Percentiles rank a stretch among this genome's conserved stretches.
These are phyloP conservation scores for Phalloptychus januarius DNA, from an alignment of 2,797 vertebrate genomes.

Conservation along the genomic window DNA sequence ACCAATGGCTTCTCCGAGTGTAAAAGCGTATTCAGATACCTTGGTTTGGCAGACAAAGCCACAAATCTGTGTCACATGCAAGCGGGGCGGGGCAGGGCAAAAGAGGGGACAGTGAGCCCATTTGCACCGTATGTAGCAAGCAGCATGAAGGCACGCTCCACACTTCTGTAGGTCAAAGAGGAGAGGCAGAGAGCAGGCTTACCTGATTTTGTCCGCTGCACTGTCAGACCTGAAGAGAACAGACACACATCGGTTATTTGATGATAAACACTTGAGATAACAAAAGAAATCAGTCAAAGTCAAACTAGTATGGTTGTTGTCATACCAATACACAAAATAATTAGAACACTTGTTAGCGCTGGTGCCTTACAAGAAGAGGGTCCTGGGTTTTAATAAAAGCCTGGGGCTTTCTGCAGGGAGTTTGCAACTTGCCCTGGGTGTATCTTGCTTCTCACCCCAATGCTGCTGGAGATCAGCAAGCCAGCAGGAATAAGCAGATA, in stretches of 20 bases:
- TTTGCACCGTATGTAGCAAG: constrained; percentile 23
- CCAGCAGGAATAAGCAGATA: not conserved
- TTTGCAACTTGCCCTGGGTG: not conserved
- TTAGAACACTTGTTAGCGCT: not conserved
- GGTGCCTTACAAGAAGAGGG: not conserved
- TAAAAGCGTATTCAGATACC: constrained; percentile 72
- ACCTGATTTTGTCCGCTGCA: constrained; percentile 82
- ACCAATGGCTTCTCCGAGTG: constrained; percentile 63
- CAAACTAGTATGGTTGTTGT: not conserved
- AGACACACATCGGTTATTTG: constrained; percentile 24
- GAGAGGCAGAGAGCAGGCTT: constrained; percentile 33
- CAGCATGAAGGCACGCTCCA: constrained; percentile 1
- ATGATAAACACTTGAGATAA: not conserved
- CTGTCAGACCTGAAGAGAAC: constrained; percentile 78
- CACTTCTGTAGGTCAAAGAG: constrained; percentile 5
- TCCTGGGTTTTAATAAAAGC: not conserved
- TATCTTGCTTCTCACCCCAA: not conserved
- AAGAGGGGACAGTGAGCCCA: constrained; percentile 56
- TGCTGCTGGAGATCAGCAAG: not conserved
- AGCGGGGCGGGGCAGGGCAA: constrained; percentile 31
- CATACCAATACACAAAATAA: not conserved
- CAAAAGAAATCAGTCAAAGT: not conserved
- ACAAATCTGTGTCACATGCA: constrained; percentile 57
- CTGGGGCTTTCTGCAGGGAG: not conserved
- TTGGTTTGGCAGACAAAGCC: constrained; percentile 66